A percentile compares a stretch with the other conserved stretches of the same genome.
Evolutionary conservation across 2,888 invertebrate species (phyloP).

Genomic region (Athrips mouffetella): DNA sequence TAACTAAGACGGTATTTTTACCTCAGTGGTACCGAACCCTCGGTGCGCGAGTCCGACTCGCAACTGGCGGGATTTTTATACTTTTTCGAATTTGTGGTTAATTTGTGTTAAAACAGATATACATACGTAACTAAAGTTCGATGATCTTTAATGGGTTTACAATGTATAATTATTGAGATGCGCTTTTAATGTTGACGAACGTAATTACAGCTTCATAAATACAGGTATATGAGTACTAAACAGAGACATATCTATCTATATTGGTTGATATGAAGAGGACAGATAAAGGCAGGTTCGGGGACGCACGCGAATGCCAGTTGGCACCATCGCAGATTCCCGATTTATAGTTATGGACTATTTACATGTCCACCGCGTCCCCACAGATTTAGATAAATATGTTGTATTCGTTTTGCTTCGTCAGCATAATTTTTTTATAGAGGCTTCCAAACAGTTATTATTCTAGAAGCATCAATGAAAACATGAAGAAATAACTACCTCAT

Average conservation of each 20-base stretch:
- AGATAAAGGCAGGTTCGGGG: conserved; percentile 26
- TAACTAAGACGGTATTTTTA: no score
- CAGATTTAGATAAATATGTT: conserved; percentile 9
- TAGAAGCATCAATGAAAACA: no score
- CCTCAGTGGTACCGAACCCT: no score
- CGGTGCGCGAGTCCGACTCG: no score
- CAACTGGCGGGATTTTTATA: no score
- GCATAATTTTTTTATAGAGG: not conserved
- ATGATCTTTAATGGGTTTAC: conserved; percentile 4
- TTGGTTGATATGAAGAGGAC: not conserved
- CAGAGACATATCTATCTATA: not conserved
- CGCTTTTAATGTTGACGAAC: not conserved
- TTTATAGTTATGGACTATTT: conserved; percentile 33
- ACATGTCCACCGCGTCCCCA: conserved; percentile 13
- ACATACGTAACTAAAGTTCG: no score
- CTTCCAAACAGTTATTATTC: no score
- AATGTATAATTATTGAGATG: conserved; percentile 6
- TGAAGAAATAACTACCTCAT: no score
- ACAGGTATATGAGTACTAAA: no score
- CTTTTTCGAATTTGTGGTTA: no score
- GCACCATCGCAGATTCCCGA: conserved; percentile 39
- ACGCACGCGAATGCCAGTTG: conserved; percentile 51
- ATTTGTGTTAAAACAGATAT: no score
- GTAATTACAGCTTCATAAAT: no score
- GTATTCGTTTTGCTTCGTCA: conserved; percentile 8